Conservation (phyloP, 2,888 invertebrate genomes). For the Eupithecia subfuscata region DNA sequence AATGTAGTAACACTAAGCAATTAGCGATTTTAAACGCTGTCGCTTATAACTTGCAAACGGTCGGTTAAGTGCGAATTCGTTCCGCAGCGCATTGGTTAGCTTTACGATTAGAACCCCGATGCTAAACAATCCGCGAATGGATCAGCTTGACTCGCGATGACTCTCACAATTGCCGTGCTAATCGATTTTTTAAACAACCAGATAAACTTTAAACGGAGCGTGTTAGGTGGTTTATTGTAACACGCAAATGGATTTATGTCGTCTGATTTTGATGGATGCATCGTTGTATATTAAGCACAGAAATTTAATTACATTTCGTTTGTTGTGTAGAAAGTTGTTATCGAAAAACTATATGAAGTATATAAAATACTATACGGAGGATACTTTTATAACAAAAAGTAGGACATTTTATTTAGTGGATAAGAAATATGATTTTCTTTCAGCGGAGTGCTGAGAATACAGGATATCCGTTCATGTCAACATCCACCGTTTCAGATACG, state of each 20-base stretch:
- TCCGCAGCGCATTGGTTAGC: slow-evolving; percentile 64
- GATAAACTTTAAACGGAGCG: slow-evolving; percentile 30
- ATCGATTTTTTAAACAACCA: slow-evolving; percentile 44
- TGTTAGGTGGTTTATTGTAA: slow-evolving; percentile 32
- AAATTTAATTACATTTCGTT: background rate
- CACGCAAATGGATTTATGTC: slow-evolving; percentile 25
- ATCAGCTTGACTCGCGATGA: slow-evolving; percentile 51
- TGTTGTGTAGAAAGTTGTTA: background rate
- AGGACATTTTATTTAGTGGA: background rate
- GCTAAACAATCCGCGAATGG: slow-evolving; percentile 58
- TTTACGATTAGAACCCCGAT: slow-evolving; percentile 57
- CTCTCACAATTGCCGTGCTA: slow-evolving; percentile 48
- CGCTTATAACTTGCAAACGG: slow-evolving; percentile 40
- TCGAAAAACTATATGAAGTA: background rate
- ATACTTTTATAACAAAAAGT: background rate
- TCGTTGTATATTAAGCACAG: slow-evolving; percentile 14
- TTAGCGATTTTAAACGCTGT: slow-evolving; percentile 41
- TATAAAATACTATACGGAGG: background rate
- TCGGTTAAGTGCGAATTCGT: slow-evolving; percentile 49
- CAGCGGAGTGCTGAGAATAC: background rate
- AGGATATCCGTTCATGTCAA: background rate
- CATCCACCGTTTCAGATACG: background rate
- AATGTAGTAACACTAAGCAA: background rate
- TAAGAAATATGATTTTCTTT: background rate
- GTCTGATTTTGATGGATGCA: slow-evolving; percentile 30